Conservation (phyloP, 2,113 vertebrate species). For the Amblyopsis rosae region DNA sequence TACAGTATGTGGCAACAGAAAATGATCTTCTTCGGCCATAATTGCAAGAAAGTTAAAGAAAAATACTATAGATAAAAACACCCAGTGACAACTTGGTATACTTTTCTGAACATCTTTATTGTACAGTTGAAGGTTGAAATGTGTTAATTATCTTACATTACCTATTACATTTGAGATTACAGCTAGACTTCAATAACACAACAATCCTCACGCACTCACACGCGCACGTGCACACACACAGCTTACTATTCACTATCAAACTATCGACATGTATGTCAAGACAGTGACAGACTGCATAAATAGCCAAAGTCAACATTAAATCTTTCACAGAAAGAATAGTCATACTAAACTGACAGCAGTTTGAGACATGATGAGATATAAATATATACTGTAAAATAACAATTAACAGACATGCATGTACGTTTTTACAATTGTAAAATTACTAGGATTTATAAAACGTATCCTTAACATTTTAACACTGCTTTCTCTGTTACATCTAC, state of each 20-base stretch:
- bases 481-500: no score
- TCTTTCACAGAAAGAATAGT: constrained; percentile 80
- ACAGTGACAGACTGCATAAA: constrained; percentile 37
- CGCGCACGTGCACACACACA: background rate
- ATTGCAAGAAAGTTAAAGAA: no score
- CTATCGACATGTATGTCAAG: constrained; percentile 26
- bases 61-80: no score
- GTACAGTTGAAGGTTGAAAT: no score
- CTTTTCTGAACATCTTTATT: no score
- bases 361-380: constrained; percentile 19
- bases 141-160: constrained; percentile 8
- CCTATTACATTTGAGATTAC: constrained; percentile 12
- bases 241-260: no score
- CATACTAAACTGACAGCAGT: constrained; percentile 25
- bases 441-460: background rate
- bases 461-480: constrained; percentile 7
- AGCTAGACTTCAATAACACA: constrained; percentile 7
- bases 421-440: background rate
- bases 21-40: no score
- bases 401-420: constrained; percentile 28
- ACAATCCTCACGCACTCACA: background rate
- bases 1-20: no score
- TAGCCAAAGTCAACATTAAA: constrained; percentile 38
- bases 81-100: no score
- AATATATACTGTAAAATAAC: constrained; percentile 11